These are phyloP conservation scores for Herpailurus yagouaroundi DNA, from an alignment of 2,113 vertebrate species.

Conservation along the genomic window DNA sequence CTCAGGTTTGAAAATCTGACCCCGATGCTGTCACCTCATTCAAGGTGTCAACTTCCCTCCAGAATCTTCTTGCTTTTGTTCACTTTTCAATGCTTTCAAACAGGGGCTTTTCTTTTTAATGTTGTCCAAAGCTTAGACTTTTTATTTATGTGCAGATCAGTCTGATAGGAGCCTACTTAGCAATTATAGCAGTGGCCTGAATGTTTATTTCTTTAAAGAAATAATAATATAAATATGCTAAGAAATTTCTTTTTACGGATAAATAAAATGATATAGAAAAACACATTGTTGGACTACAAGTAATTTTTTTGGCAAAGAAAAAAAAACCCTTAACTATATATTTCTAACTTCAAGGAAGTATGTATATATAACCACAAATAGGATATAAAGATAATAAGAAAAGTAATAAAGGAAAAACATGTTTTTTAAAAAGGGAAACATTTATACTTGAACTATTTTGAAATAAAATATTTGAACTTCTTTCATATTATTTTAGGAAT, in stretches of 20 bases:
- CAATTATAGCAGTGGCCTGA: not conserved
- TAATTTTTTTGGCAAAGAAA: not conserved
- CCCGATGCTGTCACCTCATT: not conserved
- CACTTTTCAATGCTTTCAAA: not conserved
- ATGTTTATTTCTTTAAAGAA: slow-evolving; percentile 28
- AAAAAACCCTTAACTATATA: not conserved
- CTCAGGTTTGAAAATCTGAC: not conserved
- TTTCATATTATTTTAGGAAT: slow-evolving; percentile 84
- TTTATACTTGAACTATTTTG: not conserved
- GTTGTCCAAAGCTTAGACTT: not conserved
- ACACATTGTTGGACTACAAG: not conserved
- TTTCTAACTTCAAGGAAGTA: slow-evolving; percentile 20
- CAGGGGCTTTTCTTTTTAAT: not conserved
- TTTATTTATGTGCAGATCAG: slow-evolving; percentile 5
- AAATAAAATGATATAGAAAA: slow-evolving; percentile 43
- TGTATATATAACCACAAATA: not conserved
- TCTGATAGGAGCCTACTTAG: not conserved
- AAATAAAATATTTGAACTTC: slow-evolving; percentile 31
- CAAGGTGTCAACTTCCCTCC: not conserved
- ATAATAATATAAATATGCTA: slow-evolving; percentile 9
- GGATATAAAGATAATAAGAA: not conserved
- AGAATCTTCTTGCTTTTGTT: not conserved
- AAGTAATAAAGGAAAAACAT: not conserved
- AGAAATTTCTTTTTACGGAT: not conserved
- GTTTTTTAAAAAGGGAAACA: not conserved